phyloP scores from a whole-genome alignment of 2,113 vertebrate genomes.

The Gobio gobio region DNA sequence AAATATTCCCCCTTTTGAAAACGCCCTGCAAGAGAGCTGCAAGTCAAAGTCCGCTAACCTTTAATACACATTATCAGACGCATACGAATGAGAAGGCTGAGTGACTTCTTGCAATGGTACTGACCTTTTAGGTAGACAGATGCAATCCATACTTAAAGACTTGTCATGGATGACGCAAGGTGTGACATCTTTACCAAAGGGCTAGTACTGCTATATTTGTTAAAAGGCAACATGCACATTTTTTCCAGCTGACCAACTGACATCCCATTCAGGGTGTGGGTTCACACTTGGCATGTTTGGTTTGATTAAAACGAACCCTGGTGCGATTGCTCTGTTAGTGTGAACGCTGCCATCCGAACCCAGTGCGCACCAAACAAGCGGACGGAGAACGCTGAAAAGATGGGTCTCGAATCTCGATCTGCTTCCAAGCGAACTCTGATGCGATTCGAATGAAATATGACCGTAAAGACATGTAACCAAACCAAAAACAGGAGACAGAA shows the following conservation, averaged over 20 bases:
- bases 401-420: too few relatives aligned
- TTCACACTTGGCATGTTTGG: too few relatives aligned
- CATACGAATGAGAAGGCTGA: conserved; percentile 48
- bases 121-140: conserved; percentile 54
- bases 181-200: conserved; percentile 31
- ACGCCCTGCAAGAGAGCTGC: conserved; percentile 10
- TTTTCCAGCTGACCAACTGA: neutral
- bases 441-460: too few relatives aligned
- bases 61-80: conserved; percentile 42
- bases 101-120: conserved; percentile 39
- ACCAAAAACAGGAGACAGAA: too few relatives aligned
- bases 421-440: too few relatives aligned
- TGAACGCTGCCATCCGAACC: too few relatives aligned
- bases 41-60: conserved; percentile 47
- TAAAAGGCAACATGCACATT: too few relatives aligned
- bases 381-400: too few relatives aligned
- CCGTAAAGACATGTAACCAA: too few relatives aligned
- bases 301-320: too few relatives aligned
- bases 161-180: conserved; percentile 28
- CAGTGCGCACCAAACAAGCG: too few relatives aligned
- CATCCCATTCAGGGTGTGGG: neutral
- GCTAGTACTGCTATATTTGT: neutral
- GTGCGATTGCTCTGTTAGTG: too few relatives aligned
- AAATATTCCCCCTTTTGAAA: neutral
- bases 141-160: conserved; percentile 10